Evolutionary conservation across 2,888 invertebrate species (phyloP), one percentile per base, ranked within the genome.

Genomic region (Ethmia dodecea): DNA sequence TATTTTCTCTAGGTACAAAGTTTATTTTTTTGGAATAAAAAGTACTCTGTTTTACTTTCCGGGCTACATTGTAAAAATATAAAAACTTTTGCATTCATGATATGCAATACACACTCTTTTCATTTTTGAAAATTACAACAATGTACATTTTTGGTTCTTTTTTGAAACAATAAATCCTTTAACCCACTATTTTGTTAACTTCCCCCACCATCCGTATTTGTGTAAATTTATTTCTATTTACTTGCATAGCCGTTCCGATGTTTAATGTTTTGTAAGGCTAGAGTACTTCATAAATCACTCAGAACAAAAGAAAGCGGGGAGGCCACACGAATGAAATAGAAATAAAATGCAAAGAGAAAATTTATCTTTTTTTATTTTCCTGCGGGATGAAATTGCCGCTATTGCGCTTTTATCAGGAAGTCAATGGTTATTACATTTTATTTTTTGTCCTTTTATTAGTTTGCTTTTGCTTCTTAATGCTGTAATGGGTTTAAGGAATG

Each of bases 201-300:
- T n/a, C 22, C 9, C 13, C 18, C n/a, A 12, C 31, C 38, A 38
- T 28, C 31, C 31, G 31, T 10, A 30, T 43, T 40, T 43, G 32
- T 33, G 34, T 42, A 37, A 36, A 36, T 51, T 55, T 55, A 57
- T 55, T 59, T 57, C 52, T 61, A 57, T 61, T 55, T 58, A 56
- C 58, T 56, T 55, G 54, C 53, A 58, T 58, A 34, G 50, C 54
- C 47, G 44, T 45, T 47, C 45, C 50, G 40, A 61, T 63, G 65
- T 58, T 68, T 63, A 66, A 67, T 68, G 68, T 67, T 66, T 67
- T 64, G 67, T 68, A 63, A 67, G 65, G 59, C 60, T 56, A 48
- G 58, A 54, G 60, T 66, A 66, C 62, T 67, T 60, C 60, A 70
- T 70, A 70, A 70, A 70, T 70, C 69, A 70, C 61, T 52, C 48